These are phyloP conservation scores for Aix galericulata DNA, from an alignment of 2,113 vertebrate genomes.

Conservation along the genomic window DNA sequence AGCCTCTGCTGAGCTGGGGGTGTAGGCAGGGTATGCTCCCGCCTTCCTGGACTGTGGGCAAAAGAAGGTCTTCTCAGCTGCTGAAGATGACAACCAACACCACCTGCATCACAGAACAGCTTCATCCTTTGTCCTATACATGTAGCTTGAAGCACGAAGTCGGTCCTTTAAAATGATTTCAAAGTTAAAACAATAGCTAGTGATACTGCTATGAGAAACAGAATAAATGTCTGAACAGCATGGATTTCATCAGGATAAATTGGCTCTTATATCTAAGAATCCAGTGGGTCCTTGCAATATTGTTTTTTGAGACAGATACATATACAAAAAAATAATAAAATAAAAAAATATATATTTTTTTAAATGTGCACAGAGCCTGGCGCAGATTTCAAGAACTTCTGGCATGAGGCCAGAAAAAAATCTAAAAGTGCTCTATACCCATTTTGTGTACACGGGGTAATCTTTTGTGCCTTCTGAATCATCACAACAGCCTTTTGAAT, in stretches of 20 bases:
- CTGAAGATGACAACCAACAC: neutral
- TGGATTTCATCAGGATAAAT: neutral
- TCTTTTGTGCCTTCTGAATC: neutral
- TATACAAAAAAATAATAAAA: no score
- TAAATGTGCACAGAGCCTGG: neutral
- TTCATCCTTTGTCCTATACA: neutral
- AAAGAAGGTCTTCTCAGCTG: neutral
- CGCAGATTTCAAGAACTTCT: neutral
- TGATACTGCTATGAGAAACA: neutral
- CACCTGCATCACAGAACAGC: neutral
- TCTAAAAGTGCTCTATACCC: neutral
- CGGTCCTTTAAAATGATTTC: neutral
- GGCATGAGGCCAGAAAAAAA: neutral
- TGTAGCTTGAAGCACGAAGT: rapidly evolving
- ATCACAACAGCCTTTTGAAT: neutral
- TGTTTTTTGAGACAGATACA: neutral
- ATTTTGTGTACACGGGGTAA: neutral
- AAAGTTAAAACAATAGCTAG: neutral
- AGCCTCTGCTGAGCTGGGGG: no score
- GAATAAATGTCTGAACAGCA: neutral
- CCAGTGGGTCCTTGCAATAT: neutral
- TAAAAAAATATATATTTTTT: no score
- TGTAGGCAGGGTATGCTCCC: rapidly evolving
- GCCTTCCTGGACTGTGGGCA: neutral
- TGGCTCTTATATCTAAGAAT: neutral